Base-by-base conservation (phyloP, 2,797 vertebrate species). In the Schizopygopsis malacanthus region DNA sequence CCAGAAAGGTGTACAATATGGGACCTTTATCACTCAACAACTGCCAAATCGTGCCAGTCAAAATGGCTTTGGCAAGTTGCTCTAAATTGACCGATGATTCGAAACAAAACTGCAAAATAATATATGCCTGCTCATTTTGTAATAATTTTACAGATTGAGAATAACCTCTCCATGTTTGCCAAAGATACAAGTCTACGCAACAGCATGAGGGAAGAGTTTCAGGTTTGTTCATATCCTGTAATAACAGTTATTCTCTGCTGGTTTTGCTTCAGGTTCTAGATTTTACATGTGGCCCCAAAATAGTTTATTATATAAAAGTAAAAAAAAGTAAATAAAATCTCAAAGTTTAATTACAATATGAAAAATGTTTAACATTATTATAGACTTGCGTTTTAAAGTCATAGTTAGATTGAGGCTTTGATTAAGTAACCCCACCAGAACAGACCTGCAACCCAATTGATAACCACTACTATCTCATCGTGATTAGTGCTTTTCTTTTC, bases 141-240 rank as follows among this genome's bases (percentile, higher is more conserved):
- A 45, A 70, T 85, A 3, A 70, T 59, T 28, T 71, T 39, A 41
- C 87, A 94, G 94, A 92, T 94, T 0, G 94, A 94, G 89, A 2
- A 93, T 87, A 92, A 92, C 72, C 87, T 95, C 2, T 91, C 92
- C 3, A 67, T 93, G 86, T 88, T 94, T 70, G 89, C 87, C 85
- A 87, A 87, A 67, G 85, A 83, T 41, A 82, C 84, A 0, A 63
- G 67, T 9, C 50, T 47, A 25, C 82, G 81, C 75, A 86, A 89
- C 4, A 75, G 61, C 45, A 54, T 39, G 50, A 37, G 20, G 2
- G 82, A 90, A 0, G 83, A 59, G 22, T 86, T 85, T n/a, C 88
- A 50, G 84, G 76, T 43, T 6, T 22, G 20, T 61, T 22, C 50
- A 0, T 52, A 37, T 88, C 16, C 20, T 28, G n/a, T 56, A 22